phyloP scores from a whole-genome alignment of 2,888 invertebrate species.

The Amblyjoppa proteus region DNA sequence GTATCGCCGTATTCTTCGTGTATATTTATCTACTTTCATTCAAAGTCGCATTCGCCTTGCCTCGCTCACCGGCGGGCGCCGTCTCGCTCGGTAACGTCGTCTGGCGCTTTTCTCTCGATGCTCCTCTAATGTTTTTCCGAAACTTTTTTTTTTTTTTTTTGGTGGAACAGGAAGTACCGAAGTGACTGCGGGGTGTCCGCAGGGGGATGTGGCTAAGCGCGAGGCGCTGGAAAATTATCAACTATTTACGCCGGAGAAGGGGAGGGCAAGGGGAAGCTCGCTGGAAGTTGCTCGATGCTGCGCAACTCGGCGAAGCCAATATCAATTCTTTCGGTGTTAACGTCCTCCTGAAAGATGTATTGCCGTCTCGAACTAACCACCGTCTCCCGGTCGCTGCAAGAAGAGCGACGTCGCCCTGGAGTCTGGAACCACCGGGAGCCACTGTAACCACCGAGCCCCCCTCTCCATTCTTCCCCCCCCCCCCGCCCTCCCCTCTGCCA shows the following conservation, averaged over 20 bases:
- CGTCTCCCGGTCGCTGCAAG: conserved; percentile 9
- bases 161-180: too few relatives aligned
- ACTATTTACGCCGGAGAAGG: background rate
- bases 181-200: background rate
- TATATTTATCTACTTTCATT: conserved; percentile 7
- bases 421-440: conserved; percentile 44
- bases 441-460: conserved; percentile 9
- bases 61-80: too few relatives aligned
- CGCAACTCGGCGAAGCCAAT: conserved; percentile 47
- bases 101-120: too few relatives aligned
- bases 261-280: background rate
- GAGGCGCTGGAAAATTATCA: conserved; percentile 14
- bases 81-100: too few relatives aligned
- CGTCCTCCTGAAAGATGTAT: conserved; percentile 64
- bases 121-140: background rate
- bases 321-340: conserved; percentile 65
- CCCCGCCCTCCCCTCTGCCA: too few relatives aligned
- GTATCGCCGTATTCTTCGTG: conserved; percentile 29
- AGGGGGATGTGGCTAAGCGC: background rate
- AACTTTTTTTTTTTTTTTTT: conserved; percentile 7
- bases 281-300: conserved; percentile 25
- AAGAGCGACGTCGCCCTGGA: conserved; percentile 33
- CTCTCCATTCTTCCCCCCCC: too few relatives aligned
- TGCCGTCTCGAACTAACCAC: conserved; percentile 51
- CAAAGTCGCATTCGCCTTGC: background rate